These are phyloP conservation scores for Rhyacophila evoluta DNA, from an alignment of 2,888 invertebrate genomes.

Conservation along the genomic window DNA sequence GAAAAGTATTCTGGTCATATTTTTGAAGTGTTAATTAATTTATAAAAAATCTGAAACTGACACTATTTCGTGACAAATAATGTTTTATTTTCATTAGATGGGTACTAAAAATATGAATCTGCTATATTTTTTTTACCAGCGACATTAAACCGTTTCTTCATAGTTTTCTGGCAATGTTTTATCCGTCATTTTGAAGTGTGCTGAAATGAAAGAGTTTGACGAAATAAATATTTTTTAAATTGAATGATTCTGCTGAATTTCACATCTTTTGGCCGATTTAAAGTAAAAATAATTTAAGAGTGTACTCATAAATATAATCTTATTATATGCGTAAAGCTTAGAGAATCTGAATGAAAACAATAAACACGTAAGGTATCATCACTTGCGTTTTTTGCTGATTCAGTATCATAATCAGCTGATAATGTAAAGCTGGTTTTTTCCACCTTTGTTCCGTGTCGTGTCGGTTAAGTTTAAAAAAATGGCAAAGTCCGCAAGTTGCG, in stretches of 20 bases:
- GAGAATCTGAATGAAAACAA: background rate
- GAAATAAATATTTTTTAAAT: background rate
- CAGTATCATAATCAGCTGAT: slow-evolving; percentile 10
- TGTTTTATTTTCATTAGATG: too few relatives aligned
- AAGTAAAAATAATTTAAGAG: background rate
- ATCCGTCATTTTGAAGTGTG: slow-evolving; percentile 17
- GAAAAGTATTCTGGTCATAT: too few relatives aligned
- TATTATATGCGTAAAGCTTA: background rate
- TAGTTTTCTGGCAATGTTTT: background rate
- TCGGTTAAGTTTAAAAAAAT: slow-evolving; percentile 2
- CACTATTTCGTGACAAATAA: too few relatives aligned
- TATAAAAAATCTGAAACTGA: too few relatives aligned
- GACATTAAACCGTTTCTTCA: too few relatives aligned
- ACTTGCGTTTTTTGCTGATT: slow-evolving; percentile 11
- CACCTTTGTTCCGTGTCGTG: background rate
- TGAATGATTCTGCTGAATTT: background rate
- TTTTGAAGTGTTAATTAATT: too few relatives aligned
- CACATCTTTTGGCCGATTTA: background rate
- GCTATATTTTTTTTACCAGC: too few relatives aligned
- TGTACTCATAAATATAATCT: background rate
- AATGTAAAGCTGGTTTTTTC: background rate
- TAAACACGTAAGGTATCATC: slow-evolving; percentile 20
- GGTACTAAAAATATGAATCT: too few relatives aligned
- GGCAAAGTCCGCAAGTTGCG: slow-evolving; percentile 60
- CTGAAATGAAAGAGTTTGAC: background rate